A percentile compares a stretch with the other conserved stretches of the same genome.
Evolutionary conservation across 2,888 invertebrate genomes (phyloP).

Genomic region (Molorchus minor): DNA sequence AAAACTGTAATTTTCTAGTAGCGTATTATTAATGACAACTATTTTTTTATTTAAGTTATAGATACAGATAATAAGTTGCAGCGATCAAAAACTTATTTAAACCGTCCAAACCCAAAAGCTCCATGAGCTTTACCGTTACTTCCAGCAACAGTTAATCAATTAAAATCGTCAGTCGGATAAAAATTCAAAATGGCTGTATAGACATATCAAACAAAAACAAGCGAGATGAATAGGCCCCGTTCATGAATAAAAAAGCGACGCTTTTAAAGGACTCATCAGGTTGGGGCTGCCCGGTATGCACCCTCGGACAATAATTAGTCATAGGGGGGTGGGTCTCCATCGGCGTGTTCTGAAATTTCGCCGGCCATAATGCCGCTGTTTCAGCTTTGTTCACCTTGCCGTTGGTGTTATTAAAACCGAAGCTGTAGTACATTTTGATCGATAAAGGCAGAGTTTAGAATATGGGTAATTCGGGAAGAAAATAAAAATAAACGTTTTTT

Average conservation of each 20-base stretch:
- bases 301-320: conserved; percentile 61
- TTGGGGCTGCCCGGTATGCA: conserved; percentile 46
- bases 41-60: too few species aligned
- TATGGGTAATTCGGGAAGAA: too few species aligned
- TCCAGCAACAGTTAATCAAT: conserved; percentile 15
- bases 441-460: too few species aligned
- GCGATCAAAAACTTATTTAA: neutral
- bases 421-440: too few species aligned
- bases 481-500: neutral
- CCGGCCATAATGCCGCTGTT: conserved; percentile 12
- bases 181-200: conserved; percentile 39
- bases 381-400: neutral
- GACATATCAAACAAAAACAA: conserved; percentile 30
- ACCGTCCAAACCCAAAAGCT: conserved; percentile 4
- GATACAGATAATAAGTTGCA: conserved; percentile 13
- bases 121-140: conserved; percentile 9
- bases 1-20: too few species aligned
- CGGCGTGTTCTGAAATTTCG: conserved; percentile 5
- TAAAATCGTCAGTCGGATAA: conserved; percentile 1
- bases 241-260: conserved; percentile 39
- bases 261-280: conserved; percentile 38
- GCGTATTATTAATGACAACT: too few species aligned
- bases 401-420: too few species aligned
- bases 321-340: conserved; percentile 55
- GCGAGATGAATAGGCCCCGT: conserved; percentile 33